Base-by-base conservation (phyloP, 2,797 vertebrate species). In the Podarcis siculus region DNA sequence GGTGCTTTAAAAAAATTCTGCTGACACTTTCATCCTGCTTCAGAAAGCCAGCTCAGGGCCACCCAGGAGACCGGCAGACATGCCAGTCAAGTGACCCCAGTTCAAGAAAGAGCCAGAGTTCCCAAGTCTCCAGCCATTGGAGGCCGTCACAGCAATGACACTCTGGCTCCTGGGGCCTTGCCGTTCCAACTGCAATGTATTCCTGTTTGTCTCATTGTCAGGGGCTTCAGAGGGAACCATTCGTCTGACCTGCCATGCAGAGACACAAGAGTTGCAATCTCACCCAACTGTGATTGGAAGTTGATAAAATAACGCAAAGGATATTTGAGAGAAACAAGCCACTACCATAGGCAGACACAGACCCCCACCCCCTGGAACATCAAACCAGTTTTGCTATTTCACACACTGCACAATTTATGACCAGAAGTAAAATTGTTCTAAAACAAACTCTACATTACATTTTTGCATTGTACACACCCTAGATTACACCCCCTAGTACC, bases 181-280 rank as follows among this genome's bases (percentile, higher is more conserved):
- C 6, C 21, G 25, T 61, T 12, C 4, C 37, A 10, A 25, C 27
- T 72, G 75, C 45, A 0, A 35, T 55, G 45, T 5, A 25, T n/a
- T 19, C 61, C 0, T 23, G 3, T 67, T 71, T 75, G 10, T 25
- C 39, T 79, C 1, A 19, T 84, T 27, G 35, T 19, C 75, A 89
- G 37, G 61, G 25, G 27, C 69, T 89, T n/a, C 2, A 9, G 19
- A 71, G 69, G 1, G n/a, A 87, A n/a, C 35, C 58, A 61, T 71
- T 82, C 6, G 37, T n/a, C 78, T 83, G 17, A 15, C 83, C 66
- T 35, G 49, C 27, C 49, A 84, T 49, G 19, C 66, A 82, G 39
- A 86, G 19, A 39, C 72, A 79, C 2, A 8, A 8, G 61, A 89
- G 81, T 8, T 81, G 42, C 58, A 87, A 87, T 73, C n/a, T 89